Percentiles rank a stretch among this genome's conserved stretches.
These are phyloP conservation scores for Cheilinus undulatus DNA, from an alignment of 2,113 vertebrate genomes.

Conservation along the genomic window DNA sequence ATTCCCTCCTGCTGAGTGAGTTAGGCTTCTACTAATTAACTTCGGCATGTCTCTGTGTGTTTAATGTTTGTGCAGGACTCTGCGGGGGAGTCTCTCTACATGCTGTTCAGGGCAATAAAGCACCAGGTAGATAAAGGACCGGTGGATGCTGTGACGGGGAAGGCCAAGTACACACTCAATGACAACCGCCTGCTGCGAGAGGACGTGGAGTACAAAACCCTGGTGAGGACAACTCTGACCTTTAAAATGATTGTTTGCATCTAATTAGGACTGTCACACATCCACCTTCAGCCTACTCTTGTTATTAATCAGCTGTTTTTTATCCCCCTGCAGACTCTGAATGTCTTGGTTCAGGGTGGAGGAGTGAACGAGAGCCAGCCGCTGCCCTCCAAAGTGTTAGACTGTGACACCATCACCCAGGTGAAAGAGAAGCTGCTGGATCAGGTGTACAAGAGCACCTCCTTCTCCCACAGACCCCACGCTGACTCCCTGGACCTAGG, in stretches of 20 bases:
- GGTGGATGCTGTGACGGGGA: conserved; percentile 95
- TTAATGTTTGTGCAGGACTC: conserved; percentile 86
- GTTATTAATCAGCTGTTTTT: background rate
- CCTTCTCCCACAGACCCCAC: conserved; percentile 92
- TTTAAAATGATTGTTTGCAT: background rate
- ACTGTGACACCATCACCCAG: conserved; percentile 96
- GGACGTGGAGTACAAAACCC: conserved; percentile 94
- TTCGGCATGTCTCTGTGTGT: conserved; percentile 13
- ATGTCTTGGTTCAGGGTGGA: conserved; percentile 87
- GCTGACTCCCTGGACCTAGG: conserved; percentile 93
- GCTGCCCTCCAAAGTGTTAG: conserved; percentile 91
- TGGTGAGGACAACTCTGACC: conserved; percentile 84
- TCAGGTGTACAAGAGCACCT: conserved; percentile 93
- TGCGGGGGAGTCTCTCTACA: conserved; percentile 95
- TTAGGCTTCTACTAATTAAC: background rate
- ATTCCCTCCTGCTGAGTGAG: background rate
- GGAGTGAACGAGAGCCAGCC: conserved; percentile 88
- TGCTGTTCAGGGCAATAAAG: conserved; percentile 98
- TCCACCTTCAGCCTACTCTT: background rate
- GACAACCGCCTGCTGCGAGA: conserved; percentile 96
- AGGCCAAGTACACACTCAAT: conserved; percentile 97
- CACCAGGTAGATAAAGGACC: conserved; percentile 99
- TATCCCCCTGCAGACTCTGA: conserved; percentile 87
- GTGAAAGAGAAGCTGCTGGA: conserved; percentile 98
- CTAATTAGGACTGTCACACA: background rate